Conservation (phyloP, 2,888 invertebrate genomes). For the Arrhopalites spinosus region DNA sequence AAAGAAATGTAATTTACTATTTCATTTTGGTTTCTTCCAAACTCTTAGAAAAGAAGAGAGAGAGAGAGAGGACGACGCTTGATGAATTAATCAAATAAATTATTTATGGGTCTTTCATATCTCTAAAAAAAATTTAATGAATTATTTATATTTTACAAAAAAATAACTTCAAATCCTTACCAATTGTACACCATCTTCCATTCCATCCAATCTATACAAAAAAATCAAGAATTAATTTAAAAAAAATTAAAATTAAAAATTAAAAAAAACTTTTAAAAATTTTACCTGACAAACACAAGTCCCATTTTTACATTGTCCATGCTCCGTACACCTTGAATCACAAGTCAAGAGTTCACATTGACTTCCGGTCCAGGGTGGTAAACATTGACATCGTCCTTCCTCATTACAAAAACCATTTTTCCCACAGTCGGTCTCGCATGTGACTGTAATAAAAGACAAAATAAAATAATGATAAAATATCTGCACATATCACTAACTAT, state of each 20-base stretch:
- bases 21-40: no score
- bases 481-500: not conserved
- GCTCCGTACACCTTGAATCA: conserved; percentile 87
- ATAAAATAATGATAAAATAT: conserved; percentile 55
- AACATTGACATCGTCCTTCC: conserved; percentile 77
- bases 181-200: conserved; percentile 93
- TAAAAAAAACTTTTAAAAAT: no score
- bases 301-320: conserved; percentile 96
- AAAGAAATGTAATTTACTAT: no score
- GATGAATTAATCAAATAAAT: not conserved
- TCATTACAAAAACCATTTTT: conserved; percentile 91
- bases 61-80: not conserved
- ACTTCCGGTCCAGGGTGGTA: conserved; percentile 80
- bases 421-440: conserved; percentile 91
- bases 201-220: conserved; percentile 81
- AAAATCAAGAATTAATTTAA: no score
- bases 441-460: conserved; percentile 64
- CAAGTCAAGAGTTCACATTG: conserved; percentile 91
- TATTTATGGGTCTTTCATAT: no score
- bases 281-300: conserved; percentile 87
- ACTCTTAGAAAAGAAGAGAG: not conserved
- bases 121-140: no score
- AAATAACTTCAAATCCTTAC: no score
- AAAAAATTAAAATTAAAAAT: no score
- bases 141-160: no score